Conservation (phyloP, 2,797 vertebrate species). For the Chrysocyon brachyurus region DNA sequence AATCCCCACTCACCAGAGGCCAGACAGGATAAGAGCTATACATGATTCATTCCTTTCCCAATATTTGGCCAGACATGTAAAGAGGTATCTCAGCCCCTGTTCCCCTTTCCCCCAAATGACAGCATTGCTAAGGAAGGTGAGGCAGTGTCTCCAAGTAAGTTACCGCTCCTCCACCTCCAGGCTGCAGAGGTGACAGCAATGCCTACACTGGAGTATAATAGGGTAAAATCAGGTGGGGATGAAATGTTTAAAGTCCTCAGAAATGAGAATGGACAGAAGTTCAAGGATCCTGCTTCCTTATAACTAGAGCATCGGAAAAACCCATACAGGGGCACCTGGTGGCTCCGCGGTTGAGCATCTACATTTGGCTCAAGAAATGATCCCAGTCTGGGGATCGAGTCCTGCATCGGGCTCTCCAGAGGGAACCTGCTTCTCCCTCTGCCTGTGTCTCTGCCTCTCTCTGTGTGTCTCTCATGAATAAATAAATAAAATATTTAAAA, state of each 20-base stretch:
- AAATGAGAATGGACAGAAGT: background rate
- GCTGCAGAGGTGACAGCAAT: background rate
- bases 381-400: too few relatives aligned
- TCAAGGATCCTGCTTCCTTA: background rate
- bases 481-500: too few relatives aligned
- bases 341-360: too few relatives aligned
- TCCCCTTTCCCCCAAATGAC: background rate
- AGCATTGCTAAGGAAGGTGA: background rate
- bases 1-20: rapidly evolving
- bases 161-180: rapidly evolving
- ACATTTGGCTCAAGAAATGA: too few relatives aligned
- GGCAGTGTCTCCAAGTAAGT: rapidly evolving
- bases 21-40: rapidly evolving
- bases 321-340: too few relatives aligned
- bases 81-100: background rate
- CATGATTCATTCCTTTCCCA: rapidly evolving
- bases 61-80: rapidly evolving
- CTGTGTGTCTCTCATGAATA: too few relatives aligned
- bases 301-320: background rate
- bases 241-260: background rate
- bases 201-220: rapidly evolving
- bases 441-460: too few relatives aligned
- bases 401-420: too few relatives aligned
- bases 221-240: background rate
- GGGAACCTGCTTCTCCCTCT: too few relatives aligned